Evolutionary conservation across 2,113 vertebrate genomes (phyloP).

Genomic region (Lepisosteus oculatus): DNA sequence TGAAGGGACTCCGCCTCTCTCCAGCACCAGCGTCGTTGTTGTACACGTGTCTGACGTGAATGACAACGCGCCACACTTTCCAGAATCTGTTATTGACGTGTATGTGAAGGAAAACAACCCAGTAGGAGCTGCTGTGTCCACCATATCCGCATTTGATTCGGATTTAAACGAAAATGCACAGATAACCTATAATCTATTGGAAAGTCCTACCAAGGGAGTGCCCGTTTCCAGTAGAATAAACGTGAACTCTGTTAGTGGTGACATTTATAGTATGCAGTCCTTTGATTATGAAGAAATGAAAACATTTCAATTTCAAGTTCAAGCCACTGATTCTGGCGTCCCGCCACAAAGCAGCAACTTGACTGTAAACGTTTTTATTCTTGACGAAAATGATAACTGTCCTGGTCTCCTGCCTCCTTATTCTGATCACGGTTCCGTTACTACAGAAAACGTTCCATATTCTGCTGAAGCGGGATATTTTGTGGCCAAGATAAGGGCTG

Average conservation of each 20-base stretch:
- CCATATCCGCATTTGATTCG: slow-evolving; percentile 43
- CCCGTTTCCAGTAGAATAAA: slow-evolving; percentile 40
- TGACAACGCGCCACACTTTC: slow-evolving; percentile 34
- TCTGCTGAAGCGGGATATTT: too few species aligned
- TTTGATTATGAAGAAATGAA: slow-evolving; percentile 21
- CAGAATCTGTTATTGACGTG: slow-evolving; percentile 38
- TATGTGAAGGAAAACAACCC: slow-evolving; percentile 63
- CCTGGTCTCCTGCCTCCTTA: too few species aligned
- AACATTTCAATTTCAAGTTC: slow-evolving; percentile 50
- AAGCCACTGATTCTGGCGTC: slow-evolving; percentile 46
- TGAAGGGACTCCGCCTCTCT: slow-evolving; percentile 34
- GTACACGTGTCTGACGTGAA: slow-evolving; percentile 45
- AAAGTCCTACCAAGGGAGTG: slow-evolving; percentile 23
- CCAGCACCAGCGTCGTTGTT: slow-evolving; percentile 24
- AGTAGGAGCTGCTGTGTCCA: slow-evolving; percentile 44
- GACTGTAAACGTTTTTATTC: too few species aligned
- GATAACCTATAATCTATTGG: slow-evolving; percentile 37
- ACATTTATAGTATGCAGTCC: not conserved
- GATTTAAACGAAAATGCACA: slow-evolving; percentile 43
- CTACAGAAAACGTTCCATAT: too few species aligned
- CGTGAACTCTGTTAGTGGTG: slow-evolving; percentile 6
- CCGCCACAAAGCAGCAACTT: slow-evolving; percentile 36
- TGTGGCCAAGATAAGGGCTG: too few species aligned
- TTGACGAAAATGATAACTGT: too few species aligned
- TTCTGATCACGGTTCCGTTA: too few species aligned